phyloP scores from a whole-genome alignment of 2,113 vertebrate species.

The Nothobranchius kuhntae region DNA sequence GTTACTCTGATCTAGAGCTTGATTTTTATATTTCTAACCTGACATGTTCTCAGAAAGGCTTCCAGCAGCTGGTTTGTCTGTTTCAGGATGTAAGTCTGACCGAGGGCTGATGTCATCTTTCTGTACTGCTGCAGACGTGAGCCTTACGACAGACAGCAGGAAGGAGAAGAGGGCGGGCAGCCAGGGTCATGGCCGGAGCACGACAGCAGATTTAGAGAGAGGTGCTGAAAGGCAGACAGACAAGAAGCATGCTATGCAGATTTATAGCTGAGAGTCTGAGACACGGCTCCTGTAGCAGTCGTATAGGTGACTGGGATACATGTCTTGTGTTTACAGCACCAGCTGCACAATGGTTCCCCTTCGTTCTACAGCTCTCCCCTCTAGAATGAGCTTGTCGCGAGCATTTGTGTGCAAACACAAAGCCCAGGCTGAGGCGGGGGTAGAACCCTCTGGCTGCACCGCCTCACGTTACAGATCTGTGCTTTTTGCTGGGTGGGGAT shows the following conservation, averaged over 20 bases:
- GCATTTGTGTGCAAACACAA: slow-evolving; percentile 23
- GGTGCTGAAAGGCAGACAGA: slow-evolving; percentile 54
- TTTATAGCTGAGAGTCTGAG: slow-evolving; percentile 48
- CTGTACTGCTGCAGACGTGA: slow-evolving; percentile 74
- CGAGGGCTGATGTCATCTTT: slow-evolving; percentile 69
- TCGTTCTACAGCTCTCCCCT: slow-evolving; percentile 62
- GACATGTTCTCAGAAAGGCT: slow-evolving; percentile 23
- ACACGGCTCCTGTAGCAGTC: slow-evolving; percentile 27
- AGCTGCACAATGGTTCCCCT: slow-evolving; percentile 70
- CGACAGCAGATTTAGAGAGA: slow-evolving; percentile 38
- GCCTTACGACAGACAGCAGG: slow-evolving; percentile 61
- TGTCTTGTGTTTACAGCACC: slow-evolving; percentile 57
- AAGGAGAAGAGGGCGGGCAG: slow-evolving; percentile 39
- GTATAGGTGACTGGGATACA: slow-evolving; percentile 43
- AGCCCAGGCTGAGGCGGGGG: slow-evolving; percentile 20
- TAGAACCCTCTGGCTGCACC: slow-evolving; percentile 18
- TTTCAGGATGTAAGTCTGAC: slow-evolving; percentile 68
- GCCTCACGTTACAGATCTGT: slow-evolving; percentile 21
- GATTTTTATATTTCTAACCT: background rate
- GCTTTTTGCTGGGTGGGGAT: slow-evolving; percentile 51
- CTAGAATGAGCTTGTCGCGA: slow-evolving; percentile 65
- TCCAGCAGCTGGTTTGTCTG: slow-evolving; percentile 37
- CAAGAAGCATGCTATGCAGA: slow-evolving; percentile 52
- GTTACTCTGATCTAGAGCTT: background rate
- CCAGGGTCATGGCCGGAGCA: slow-evolving; percentile 26